Conservation (phyloP, 2,797 vertebrate species). For the Sebastes reedi region DNA sequence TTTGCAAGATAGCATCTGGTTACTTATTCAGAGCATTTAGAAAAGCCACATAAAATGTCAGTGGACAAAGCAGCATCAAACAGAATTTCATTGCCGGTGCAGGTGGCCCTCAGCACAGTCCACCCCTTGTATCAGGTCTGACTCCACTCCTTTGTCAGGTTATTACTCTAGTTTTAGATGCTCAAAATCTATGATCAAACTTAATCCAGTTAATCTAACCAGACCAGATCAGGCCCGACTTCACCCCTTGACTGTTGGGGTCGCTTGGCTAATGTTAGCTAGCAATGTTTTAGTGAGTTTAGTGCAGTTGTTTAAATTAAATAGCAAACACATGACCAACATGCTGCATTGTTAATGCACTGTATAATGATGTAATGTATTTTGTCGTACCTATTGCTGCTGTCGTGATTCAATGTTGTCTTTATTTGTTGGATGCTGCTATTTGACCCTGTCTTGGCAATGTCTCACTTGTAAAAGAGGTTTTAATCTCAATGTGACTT, state of each 20-base stretch:
- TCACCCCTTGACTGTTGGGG: neutral
- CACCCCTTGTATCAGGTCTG: neutral
- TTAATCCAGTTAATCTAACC: neutral
- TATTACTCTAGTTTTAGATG: neutral
- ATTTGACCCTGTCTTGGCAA: too few species aligned
- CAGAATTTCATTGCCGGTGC: neutral
- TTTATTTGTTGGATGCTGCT: too few species aligned
- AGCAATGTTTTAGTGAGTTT: neutral
- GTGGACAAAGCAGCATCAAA: neutral
- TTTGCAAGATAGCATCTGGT: neutral
- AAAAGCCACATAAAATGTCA: neutral
- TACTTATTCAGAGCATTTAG: neutral
- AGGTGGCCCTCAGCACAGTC: neutral
- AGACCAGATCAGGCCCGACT: neutral
- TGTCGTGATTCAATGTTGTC: too few species aligned
- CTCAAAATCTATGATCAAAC: neutral
- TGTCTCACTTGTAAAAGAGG: too few species aligned
- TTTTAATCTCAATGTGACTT: too few species aligned
- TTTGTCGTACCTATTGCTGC: too few species aligned
- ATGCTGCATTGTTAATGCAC: too few species aligned
- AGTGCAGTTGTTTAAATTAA: too few species aligned
- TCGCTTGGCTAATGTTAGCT: neutral
- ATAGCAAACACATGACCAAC: too few species aligned
- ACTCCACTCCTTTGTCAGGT: neutral
- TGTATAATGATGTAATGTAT: too few species aligned